Evolutionary conservation across 2,888 invertebrate genomes (phyloP).

Genomic region (Merodon equestris): DNA sequence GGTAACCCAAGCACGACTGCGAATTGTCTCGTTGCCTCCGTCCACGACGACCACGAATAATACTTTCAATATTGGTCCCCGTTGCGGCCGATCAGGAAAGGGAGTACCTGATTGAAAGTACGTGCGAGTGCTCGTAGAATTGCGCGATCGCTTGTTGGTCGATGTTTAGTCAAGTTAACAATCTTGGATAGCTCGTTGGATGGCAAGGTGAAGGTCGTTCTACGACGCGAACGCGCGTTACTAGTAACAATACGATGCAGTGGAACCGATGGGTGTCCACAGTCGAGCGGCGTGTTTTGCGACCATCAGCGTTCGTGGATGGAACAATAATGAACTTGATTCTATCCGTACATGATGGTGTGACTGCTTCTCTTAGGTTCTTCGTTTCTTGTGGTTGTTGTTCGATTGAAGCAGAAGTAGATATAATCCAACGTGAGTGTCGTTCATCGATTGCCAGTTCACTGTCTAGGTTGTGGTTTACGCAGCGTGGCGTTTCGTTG

Average conservation of each 20-base stretch:
- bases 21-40: conserved; percentile 17
- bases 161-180: conserved; percentile 48
- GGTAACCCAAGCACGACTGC: conserved; percentile 52
- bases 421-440: conserved; percentile 34
- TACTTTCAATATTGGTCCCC: conserved; percentile 53
- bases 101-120: conserved; percentile 13
- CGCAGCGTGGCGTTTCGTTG: conserved; percentile 9
- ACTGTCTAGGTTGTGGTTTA: conserved; percentile 23
- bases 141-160: conserved; percentile 11
- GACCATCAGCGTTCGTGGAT: conserved; percentile 57
- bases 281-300: conserved; percentile 28
- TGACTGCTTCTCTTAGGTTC: conserved; percentile 33
- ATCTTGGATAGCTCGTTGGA: conserved; percentile 28
- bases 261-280: too few relatives aligned
- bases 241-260: conserved; percentile 27
- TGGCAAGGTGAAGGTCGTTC: conserved; percentile 66
- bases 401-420: too few relatives aligned
- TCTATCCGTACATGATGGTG: conserved; percentile 26
- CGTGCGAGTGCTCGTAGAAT: conserved; percentile 23
- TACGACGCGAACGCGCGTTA: conserved; percentile 50
- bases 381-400: conserved; percentile 18
- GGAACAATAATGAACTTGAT: conserved; percentile 57
- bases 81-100: conserved; percentile 3
- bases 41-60: too few relatives aligned
- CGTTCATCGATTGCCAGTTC: conserved; percentile 14